phyloP scores from a whole-genome alignment of 2,888 invertebrate species.

The Euzetes globulus region DNA sequence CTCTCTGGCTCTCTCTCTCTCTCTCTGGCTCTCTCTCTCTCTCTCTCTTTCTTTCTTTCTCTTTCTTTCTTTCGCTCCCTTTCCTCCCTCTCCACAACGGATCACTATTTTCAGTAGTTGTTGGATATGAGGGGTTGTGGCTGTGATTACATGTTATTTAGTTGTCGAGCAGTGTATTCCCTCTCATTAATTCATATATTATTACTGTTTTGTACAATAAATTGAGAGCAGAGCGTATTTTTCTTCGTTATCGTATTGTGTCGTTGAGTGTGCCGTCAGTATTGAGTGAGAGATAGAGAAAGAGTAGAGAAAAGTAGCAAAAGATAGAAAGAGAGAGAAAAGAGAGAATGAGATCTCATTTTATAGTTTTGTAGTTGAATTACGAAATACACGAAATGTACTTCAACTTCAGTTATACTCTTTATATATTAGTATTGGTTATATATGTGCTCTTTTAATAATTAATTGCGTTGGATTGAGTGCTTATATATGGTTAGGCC shows the following conservation, averaged over 20 bases:
- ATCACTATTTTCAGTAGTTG: background rate
- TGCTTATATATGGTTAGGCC: constrained; percentile 28
- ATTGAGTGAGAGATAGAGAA: background rate
- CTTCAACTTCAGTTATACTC: background rate
- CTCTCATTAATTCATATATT: constrained; percentile 31
- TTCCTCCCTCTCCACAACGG: background rate
- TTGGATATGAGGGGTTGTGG: constrained; percentile 17
- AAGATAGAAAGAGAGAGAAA: background rate
- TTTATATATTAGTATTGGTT: background rate
- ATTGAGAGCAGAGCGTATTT: constrained; percentile 28
- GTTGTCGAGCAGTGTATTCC: constrained; percentile 23
- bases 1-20: too few relatives aligned
- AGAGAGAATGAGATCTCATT: background rate
- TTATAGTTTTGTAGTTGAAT: background rate
- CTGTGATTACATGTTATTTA: constrained; percentile 31
- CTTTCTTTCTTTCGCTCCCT: background rate
- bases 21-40: background rate
- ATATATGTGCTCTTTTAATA: constrained; percentile 30
- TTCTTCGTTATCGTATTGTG: constrained; percentile 29
- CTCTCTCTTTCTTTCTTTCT: background rate
- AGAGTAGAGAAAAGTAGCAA: constrained; percentile 3
- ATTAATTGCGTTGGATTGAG: constrained; percentile 28
- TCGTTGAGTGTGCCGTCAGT: background rate
- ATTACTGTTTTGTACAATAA: constrained; percentile 25
- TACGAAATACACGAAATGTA: background rate